Conservation (phyloP, 2,888 invertebrate species). For the Hecatera dysodea region DNA sequence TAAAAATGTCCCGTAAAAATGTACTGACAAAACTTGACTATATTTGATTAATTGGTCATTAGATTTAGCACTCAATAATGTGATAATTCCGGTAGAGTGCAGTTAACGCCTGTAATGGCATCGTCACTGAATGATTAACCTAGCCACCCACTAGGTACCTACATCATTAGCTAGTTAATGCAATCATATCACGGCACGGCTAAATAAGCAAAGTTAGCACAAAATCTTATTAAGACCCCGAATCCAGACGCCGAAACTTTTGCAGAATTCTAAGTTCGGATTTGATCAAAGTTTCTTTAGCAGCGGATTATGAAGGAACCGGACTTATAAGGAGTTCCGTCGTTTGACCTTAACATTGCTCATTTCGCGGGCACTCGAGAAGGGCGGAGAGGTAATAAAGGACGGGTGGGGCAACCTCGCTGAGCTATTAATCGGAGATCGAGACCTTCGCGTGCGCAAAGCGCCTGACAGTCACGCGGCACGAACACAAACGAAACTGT, state of each 20-base stretch:
- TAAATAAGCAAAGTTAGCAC: slow-evolving; percentile 33
- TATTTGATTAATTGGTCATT: background rate
- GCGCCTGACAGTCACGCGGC: slow-evolving; percentile 82
- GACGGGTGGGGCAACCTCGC: slow-evolving; percentile 77
- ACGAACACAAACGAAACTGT: slow-evolving; percentile 77
- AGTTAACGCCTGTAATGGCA: slow-evolving; percentile 21
- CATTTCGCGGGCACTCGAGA: slow-evolving; percentile 74
- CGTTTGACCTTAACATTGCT: slow-evolving; percentile 81
- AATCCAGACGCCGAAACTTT: slow-evolving; percentile 40
- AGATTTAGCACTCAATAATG: slow-evolving; percentile 12
- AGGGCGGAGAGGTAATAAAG: slow-evolving; percentile 83
- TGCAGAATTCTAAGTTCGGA: slow-evolving; percentile 49
- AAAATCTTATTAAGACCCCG: slow-evolving; percentile 47
- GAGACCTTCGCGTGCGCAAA: slow-evolving; percentile 86
- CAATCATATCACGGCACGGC: slow-evolving; percentile 34
- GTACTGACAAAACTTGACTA: background rate
- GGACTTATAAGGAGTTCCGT: slow-evolving; percentile 63
- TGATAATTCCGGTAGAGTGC: background rate
- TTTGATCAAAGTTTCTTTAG: slow-evolving; percentile 59
- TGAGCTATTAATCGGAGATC: slow-evolving; percentile 84
- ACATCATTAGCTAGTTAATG: slow-evolving; percentile 11
- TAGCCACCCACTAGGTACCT: background rate
- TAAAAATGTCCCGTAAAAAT: slow-evolving; percentile 3
- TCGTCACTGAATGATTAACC: slow-evolving; percentile 24
- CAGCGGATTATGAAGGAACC: slow-evolving; percentile 49